phyloP scores from a whole-genome alignment of 1,140 invertebrate species.

The Lepidurus packardi region DNA sequence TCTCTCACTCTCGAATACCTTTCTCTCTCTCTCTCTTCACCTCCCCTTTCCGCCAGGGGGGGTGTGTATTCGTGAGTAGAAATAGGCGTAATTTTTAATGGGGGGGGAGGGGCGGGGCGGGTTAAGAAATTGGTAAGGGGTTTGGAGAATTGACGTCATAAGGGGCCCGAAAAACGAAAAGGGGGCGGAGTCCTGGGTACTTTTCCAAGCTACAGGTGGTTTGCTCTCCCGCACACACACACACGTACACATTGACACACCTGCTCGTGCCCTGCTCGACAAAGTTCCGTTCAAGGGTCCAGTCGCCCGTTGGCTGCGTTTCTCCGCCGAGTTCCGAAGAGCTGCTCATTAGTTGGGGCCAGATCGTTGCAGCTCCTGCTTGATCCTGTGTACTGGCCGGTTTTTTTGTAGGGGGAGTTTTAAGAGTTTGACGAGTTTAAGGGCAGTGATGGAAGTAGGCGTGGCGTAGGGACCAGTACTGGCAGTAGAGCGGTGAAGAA shows the following conservation, averaged over 20 bases:
- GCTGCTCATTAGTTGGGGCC: conserved; percentile 88
- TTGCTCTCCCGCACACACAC: not conserved
- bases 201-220: not conserved
- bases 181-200: not conserved
- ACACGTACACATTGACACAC: conserved; percentile 56
- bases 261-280: conserved; percentile 84
- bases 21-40: not conserved
- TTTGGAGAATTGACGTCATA: not conserved
- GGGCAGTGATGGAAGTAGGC: not conserved
- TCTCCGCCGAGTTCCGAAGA: conserved; percentile 73
- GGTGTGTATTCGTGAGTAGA: not conserved
- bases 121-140: not conserved
- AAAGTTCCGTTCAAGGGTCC: conserved; percentile 93
- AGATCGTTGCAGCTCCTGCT: conserved; percentile 86
- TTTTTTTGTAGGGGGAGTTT: not conserved
- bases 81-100: conserved; percentile 19
- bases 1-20: not conserved
- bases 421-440: not conserved
- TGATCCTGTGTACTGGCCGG: conserved; percentile 75
- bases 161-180: not conserved
- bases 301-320: conserved; percentile 85
- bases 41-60: too few relatives aligned
- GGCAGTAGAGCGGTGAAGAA: too few relatives aligned
- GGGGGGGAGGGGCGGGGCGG: not conserved
- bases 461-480: not conserved